These are phyloP conservation scores for Orchestia grillus DNA, from an alignment of 1,140 invertebrate genomes.

Conservation along the genomic window DNA sequence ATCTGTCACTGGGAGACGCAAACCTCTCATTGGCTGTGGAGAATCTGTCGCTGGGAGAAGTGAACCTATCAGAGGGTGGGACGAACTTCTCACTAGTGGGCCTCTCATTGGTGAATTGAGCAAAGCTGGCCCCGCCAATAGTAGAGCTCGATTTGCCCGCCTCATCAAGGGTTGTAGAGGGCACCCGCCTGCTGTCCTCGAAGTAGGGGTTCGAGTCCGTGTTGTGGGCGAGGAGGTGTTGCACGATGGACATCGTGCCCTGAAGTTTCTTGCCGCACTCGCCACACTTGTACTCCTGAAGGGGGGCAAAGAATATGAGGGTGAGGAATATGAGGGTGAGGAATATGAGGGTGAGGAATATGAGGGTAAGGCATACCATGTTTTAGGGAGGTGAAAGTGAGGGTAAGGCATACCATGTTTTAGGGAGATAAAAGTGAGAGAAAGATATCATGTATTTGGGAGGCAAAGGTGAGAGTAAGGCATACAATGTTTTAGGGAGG, in stretches of 20 bases:
- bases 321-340: no score
- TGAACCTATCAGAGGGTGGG: neutral
- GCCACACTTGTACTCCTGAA: slow-evolving; percentile 66
- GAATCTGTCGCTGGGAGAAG: neutral
- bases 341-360: no score
- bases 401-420: no score
- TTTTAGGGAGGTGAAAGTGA: no score
- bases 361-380: no score
- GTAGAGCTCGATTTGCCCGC: neutral
- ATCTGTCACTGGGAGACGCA: neutral
- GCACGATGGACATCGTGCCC: slow-evolving; percentile 67
- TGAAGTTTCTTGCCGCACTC: slow-evolving; percentile 66
- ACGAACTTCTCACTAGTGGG: neutral
- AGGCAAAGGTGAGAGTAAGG: no score
- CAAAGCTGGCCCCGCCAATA: neutral
- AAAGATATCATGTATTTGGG: no score
- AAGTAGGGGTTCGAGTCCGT: slow-evolving; percentile 12
- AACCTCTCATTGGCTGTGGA: neutral
- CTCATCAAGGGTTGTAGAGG: neutral
- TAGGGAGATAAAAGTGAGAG: no score
- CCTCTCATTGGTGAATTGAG: neutral
- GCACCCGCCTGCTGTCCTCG: neutral
- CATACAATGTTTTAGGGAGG: no score
- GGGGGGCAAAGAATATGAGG: no score
- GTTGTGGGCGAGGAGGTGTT: slow-evolving; percentile 65